Base-by-base conservation (phyloP, 2,888 invertebrate genomes). In the Eilema caniola region DNA sequence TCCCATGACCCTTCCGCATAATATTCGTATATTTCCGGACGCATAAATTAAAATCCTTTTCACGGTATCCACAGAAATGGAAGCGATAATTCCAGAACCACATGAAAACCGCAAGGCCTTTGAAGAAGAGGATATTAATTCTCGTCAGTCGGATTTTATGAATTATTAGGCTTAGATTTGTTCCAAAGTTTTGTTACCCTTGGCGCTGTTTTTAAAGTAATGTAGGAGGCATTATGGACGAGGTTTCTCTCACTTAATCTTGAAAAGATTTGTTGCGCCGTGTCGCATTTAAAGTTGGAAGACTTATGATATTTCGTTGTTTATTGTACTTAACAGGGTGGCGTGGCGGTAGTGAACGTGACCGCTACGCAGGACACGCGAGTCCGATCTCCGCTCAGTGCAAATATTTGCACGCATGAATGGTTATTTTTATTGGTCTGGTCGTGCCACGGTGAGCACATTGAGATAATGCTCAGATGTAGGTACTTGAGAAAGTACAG, bases 181-280 rank as follows among this genome's bases (percentile, higher is more conserved):
- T 64, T 69, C 65, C 57, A 24, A 73, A 75, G 61, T 83, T 82
- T 66, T 31, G n/a, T 24, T 57, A 24, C 72, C 71, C 72, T 70
- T 81, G 33, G 67, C 67, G 66, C 73, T 71, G 69, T 68, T 80
- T 70, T 67, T 72, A 62, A 71, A 78, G 68, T 73, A 73, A 77
- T 73, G 71, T 73, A 62, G 62, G 70, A 60, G 66, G 70, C 69
- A 64, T 66, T 67, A 82, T 11, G 69, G 70, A 57, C 0, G 23
- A 72, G 25, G 77, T 82, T 71, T 77, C 41, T 74, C 62, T 25
- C 70, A 72, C 69, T 67, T 61, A 37, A 66, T 57, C 2, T 24
- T 28, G n/a, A 41, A 63, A 67, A 71, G 68, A 61, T 74, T 67
- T 66, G 31, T 24, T 33, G 64, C 31, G 1, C 47, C 20, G 28